Conservation (phyloP, 2,888 invertebrate genomes). For the Automeris io region DNA sequence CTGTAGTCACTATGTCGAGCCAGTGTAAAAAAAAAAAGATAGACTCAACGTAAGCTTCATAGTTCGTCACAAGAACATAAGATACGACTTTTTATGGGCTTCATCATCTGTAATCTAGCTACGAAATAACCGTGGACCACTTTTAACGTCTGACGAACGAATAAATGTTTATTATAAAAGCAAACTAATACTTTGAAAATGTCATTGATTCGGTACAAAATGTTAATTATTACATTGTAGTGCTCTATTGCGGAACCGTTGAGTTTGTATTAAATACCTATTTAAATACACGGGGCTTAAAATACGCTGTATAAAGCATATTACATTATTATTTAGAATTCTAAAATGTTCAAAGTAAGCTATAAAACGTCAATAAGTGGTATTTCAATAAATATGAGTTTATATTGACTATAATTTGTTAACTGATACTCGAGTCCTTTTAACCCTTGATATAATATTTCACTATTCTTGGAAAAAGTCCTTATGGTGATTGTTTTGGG, state of each 20-base stretch:
- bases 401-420: background rate
- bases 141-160: conserved; percentile 4
- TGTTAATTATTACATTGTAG: conserved; percentile 4
- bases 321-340: background rate
- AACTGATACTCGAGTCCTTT: too few species aligned
- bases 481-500: too few species aligned
- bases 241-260: background rate
- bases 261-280: background rate
- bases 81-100: conserved; percentile 2
- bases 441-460: too few species aligned
- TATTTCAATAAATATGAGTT: background rate
- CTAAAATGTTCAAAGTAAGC: background rate
- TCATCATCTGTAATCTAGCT: conserved; percentile 1
- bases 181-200: conserved; percentile 7
- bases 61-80: too few species aligned
- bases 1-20: too few species aligned
- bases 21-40: too few species aligned
- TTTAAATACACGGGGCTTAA: background rate
- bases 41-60: too few species aligned
- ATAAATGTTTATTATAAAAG: conserved; percentile 9
- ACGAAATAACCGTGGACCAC: conserved; percentile 5
- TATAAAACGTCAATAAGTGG: background rate
- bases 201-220: conserved; percentile 2
- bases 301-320: background rate
- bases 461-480: too few species aligned